Evolutionary conservation across 2,797 vertebrate species (phyloP), one percentile per base, ranked within the genome.

Genomic region (Myripristis murdjan): DNA sequence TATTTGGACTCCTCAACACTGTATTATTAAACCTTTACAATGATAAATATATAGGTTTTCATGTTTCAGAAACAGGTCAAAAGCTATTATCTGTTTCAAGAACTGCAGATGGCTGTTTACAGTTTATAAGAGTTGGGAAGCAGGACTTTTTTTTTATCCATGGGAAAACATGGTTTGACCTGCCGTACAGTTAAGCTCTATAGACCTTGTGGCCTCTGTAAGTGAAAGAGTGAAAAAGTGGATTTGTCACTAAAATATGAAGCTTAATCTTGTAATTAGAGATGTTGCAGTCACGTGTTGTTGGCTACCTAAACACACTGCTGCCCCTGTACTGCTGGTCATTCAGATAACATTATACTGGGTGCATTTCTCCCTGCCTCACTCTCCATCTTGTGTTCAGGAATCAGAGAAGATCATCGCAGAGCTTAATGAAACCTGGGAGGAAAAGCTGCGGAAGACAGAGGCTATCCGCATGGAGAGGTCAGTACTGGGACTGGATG

Each of bases 351-450:
- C 14, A 16, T 59, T 24, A 44, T 8, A 1, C n/a, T 43, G 16
- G 1, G 6, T 59, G 5, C 14, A 47, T 35, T 63, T 71, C 1
- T 59, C 37, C 64, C 15, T 74, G 0, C 74, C 0, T 54, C 41
- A 43, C 39, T 79, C 65, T 77, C 0, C 26, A 14, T 47, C n/a
- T 56, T 64, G 44, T 77, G 26, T 81, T 10, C 74, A 99, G 98
- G 98, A 99, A 91, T 99, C 98, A 0, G 98, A 99, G 93, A 99
- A 99, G 92, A 99, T 99, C 81, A 99, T 99, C 83, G 98, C 98
- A 0, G 98, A 99, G 89, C 94, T 99, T 90, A 99, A 99, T 76
- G 98, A 99, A 91, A 99, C 98, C 6, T 99, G 98, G 98, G 98
- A 99, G 83, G 98, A 99, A 90, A 99, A 99, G 82, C 94, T 99